Evolutionary conservation across 2,888 invertebrate species (phyloP).

Genomic region (Itoplectis maculator): DNA sequence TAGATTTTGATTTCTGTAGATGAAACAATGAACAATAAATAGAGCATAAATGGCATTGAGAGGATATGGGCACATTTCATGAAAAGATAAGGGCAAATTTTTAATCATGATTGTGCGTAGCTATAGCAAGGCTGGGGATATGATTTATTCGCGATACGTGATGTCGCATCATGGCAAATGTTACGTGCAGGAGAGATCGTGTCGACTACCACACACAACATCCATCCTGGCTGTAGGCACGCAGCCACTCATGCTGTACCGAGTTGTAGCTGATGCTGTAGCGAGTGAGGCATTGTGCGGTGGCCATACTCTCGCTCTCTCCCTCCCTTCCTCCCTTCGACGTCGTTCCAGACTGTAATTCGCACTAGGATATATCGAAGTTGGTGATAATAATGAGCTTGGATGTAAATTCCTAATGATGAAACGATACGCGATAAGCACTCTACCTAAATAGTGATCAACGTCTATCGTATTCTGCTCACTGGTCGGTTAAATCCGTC

Average conservation of each 20-base stretch:
- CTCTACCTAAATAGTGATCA: neutral
- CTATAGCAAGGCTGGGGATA: constrained; percentile 4
- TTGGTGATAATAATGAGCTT: constrained; percentile 43
- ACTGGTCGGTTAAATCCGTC: neutral
- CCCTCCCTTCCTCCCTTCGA: neutral
- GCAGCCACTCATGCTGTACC: constrained; percentile 60
- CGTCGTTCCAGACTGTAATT: constrained; percentile 36
- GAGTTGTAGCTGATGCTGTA: too few species aligned
- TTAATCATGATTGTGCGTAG: neutral
- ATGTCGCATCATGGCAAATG: constrained; percentile 41
- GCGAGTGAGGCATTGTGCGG: constrained; percentile 42
- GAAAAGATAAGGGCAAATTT: neutral
- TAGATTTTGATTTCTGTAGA: neutral
- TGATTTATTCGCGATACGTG: constrained; percentile 45
- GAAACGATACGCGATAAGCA: constrained; percentile 33
- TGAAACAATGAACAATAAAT: neutral
- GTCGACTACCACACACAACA: constrained; percentile 58
- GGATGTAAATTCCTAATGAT: constrained; percentile 17
- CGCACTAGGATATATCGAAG: constrained; percentile 25
- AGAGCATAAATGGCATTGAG: neutral
- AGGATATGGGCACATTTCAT: too few species aligned
- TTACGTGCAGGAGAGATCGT: constrained; percentile 57
- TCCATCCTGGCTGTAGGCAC: constrained; percentile 35
- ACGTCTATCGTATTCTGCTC: neutral
- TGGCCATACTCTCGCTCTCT: neutral